A percentile compares a stretch with the other conserved stretches of the same genome.
Conservation (phyloP, 2,797 vertebrate genomes). For the Schizopygopsis malacanthus region DNA sequence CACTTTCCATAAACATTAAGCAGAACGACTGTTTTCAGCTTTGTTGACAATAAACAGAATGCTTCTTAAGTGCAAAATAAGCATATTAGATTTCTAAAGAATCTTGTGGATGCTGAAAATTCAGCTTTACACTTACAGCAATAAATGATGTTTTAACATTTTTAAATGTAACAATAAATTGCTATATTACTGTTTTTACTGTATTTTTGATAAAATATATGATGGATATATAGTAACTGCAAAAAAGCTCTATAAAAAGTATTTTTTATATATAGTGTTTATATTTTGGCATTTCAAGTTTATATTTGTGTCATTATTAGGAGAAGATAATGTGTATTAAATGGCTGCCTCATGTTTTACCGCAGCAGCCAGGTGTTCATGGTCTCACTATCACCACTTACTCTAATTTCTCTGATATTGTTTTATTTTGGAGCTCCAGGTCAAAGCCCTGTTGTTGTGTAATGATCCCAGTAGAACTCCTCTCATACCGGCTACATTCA, state of each 20-base stretch:
- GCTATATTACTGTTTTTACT: too few relatives aligned
- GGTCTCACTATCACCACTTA: constrained; percentile 51
- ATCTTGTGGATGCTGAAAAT: not conserved
- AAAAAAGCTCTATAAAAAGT: too few relatives aligned
- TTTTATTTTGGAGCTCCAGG: constrained; percentile 46
- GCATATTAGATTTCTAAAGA: not conserved
- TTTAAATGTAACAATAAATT: too few relatives aligned
- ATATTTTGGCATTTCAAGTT: not conserved
- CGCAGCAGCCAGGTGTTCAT: constrained; percentile 17
- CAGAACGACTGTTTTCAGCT: not conserved
- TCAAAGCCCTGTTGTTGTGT: constrained; percentile 58
- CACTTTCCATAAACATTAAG: not conserved
- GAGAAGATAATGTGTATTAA: not conserved
- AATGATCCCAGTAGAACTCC: constrained; percentile 47
- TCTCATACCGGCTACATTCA: constrained; percentile 65
- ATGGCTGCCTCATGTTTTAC: not conserved
- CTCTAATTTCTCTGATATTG: constrained; percentile 59
- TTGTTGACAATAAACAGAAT: not conserved
- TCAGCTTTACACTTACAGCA: not conserved
- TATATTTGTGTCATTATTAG: not conserved
- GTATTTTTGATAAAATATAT: too few relatives aligned
- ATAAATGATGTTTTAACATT: not conserved
- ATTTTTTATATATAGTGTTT: too few relatives aligned
- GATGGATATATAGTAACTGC: too few relatives aligned
- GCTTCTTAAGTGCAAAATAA: not conserved